Evolutionary conservation across 2,797 vertebrate genomes (phyloP).

Genomic region (Mico argentatus): DNA sequence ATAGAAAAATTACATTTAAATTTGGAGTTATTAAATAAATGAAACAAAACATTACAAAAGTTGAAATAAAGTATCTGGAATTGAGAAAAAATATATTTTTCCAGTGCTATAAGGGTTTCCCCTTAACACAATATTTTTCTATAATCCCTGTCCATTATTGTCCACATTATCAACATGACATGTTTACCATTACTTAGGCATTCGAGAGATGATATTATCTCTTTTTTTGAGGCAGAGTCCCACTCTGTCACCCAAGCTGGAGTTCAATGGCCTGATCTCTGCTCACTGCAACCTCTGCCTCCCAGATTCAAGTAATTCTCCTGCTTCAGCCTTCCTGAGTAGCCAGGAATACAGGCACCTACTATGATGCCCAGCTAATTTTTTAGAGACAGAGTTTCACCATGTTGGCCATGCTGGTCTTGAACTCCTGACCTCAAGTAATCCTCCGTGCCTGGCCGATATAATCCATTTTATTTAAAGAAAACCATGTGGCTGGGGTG

Average conservation of each 20-base stretch:
- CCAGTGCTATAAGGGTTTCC: conserved; percentile 60
- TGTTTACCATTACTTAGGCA: conserved; percentile 44
- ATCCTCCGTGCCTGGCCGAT: background rate
- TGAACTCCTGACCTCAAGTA: no score
- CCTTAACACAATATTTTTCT: conserved; percentile 10
- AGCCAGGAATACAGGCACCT: no score
- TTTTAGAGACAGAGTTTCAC: no score
- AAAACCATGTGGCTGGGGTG: background rate
- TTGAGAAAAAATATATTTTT: background rate
- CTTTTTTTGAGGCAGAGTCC: background rate
- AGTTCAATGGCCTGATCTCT: no score
- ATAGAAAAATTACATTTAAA: background rate
- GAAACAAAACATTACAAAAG: conserved; percentile 31
- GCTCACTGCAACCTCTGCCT: no score
- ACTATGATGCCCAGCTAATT: no score
- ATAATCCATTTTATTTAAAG: background rate
- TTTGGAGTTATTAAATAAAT: background rate
- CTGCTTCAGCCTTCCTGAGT: no score
- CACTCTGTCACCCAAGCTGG: no score
- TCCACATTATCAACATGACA: background rate
- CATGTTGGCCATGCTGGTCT: no score
- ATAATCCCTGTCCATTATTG: background rate
- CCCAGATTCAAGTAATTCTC: no score
- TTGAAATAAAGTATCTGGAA: conserved; percentile 49
- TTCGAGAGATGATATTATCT: conserved; percentile 51